Evolutionary conservation across 1,140 invertebrate genomes (phyloP).

Genomic region (Tribolium madens): DNA sequence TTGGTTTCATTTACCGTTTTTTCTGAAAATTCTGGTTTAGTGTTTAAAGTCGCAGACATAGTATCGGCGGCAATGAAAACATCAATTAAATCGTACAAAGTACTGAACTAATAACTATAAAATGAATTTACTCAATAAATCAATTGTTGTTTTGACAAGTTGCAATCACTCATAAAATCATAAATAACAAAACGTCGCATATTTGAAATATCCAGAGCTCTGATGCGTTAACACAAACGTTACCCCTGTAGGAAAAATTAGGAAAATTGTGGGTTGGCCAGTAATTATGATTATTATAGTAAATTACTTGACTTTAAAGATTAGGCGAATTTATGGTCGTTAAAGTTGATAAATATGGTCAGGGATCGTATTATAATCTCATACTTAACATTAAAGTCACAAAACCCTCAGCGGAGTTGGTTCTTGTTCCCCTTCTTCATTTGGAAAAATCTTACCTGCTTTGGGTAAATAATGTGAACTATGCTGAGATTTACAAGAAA

Average conservation of each 20-base stretch:
- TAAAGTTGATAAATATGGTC: conserved; percentile 44
- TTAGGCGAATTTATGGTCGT: conserved; percentile 29
- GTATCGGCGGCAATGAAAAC: conserved; percentile 15
- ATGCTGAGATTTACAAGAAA: conserved; percentile 40
- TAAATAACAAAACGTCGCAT: conserved; percentile 24
- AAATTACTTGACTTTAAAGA: conserved; percentile 40
- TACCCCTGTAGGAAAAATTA: conserved; percentile 26
- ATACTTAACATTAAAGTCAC: conserved; percentile 43
- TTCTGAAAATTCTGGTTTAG: conserved; percentile 6
- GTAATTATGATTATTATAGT: conserved; percentile 48
- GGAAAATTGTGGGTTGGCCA: conserved; percentile 38
- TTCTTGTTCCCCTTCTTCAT: conserved; percentile 9
- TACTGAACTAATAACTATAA: conserved; percentile 35
- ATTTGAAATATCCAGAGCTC: conserved; percentile 11
- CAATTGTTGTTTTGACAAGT: conserved; percentile 34
- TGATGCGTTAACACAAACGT: conserved; percentile 16
- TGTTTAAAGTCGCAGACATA: neutral
- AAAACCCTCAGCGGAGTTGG: conserved; percentile 39
- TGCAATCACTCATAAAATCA: conserved; percentile 36
- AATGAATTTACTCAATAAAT: conserved; percentile 39
- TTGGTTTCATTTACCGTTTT: neutral
- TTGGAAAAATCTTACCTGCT: conserved; percentile 44
- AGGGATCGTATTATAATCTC: conserved; percentile 46
- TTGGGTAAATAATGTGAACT: conserved; percentile 44
- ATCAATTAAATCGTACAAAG: conserved; percentile 35